Conservation (phyloP, 2,113 vertebrate species). For the Gracilinanus agilis region DNA sequence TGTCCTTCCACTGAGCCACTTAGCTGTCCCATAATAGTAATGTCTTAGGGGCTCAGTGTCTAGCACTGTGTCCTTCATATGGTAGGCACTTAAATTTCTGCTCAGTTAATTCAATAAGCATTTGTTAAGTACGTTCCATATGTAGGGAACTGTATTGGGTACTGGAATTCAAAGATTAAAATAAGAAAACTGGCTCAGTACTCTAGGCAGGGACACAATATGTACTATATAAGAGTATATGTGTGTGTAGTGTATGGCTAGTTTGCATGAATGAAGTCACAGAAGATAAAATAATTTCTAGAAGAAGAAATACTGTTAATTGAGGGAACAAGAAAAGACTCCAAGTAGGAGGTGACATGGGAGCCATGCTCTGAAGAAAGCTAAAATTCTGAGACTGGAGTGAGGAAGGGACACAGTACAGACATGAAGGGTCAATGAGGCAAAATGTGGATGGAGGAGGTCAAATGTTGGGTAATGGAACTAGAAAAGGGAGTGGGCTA, state of each 20-base stretch:
- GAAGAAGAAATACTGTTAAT: neutral
- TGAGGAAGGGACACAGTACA: neutral
- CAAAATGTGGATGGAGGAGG: neutral
- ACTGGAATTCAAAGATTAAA: neutral
- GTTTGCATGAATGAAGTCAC: no score
- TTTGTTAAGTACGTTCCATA: neutral
- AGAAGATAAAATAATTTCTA: neutral
- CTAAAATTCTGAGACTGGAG: neutral
- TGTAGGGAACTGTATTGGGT: neutral
- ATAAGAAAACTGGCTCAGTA: neutral
- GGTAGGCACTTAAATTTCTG: neutral
- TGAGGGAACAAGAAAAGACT: neutral
- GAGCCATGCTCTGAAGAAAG: neutral
- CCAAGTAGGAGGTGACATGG: neutral
- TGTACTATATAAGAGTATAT: neutral
- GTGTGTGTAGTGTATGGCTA: no score
- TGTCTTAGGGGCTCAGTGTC: neutral
- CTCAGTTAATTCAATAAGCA: neutral
- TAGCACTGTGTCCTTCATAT: neutral
- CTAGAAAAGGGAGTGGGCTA: neutral
- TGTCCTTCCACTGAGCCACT: no score
- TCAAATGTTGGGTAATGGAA: neutral
- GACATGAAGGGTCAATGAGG: neutral
- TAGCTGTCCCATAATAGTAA: no score
- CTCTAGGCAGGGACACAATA: neutral